Percentiles rank a stretch among this genome's conserved stretches.
phyloP scores from a whole-genome alignment of 2,113 vertebrate genomes.

The Passer montanus region DNA sequence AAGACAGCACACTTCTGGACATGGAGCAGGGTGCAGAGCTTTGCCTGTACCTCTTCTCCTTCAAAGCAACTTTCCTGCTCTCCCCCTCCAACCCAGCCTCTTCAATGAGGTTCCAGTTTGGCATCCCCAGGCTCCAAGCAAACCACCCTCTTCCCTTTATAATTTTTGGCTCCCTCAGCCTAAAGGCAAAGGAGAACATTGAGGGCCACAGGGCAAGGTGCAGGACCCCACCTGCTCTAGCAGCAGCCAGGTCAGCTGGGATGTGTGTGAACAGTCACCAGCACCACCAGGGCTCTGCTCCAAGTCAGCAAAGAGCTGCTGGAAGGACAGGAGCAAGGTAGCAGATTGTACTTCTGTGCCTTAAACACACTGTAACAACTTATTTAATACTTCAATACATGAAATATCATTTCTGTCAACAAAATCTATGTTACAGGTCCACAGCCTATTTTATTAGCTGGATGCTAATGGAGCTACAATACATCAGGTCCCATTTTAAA shows the following conservation, averaged over 20 bases:
- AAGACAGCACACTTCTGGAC: background rate
- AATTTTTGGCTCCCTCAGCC: background rate
- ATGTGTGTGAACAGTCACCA: fast-evolving
- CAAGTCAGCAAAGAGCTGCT: background rate
- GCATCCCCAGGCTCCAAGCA: background rate
- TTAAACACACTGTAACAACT: background rate
- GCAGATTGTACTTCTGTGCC: background rate
- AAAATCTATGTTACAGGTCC: background rate
- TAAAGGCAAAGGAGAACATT: background rate
- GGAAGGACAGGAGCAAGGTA: background rate
- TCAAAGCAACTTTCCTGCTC: background rate
- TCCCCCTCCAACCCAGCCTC: background rate
- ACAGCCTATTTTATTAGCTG: background rate
- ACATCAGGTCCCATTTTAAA: background rate
- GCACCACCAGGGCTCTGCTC: background rate
- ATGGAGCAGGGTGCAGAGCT: background rate
- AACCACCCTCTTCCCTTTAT: background rate
- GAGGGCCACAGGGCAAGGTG: fast-evolving
- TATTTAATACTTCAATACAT: background rate
- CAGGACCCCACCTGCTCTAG: background rate
- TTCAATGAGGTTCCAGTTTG: background rate
- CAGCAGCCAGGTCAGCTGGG: background rate
- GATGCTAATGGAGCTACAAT: background rate
- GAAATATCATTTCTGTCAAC: background rate
- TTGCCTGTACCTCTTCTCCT: background rate